These are phyloP conservation scores for Aratinga solstitialis DNA, from an alignment of 2,797 vertebrate species.

Conservation along the genomic window DNA sequence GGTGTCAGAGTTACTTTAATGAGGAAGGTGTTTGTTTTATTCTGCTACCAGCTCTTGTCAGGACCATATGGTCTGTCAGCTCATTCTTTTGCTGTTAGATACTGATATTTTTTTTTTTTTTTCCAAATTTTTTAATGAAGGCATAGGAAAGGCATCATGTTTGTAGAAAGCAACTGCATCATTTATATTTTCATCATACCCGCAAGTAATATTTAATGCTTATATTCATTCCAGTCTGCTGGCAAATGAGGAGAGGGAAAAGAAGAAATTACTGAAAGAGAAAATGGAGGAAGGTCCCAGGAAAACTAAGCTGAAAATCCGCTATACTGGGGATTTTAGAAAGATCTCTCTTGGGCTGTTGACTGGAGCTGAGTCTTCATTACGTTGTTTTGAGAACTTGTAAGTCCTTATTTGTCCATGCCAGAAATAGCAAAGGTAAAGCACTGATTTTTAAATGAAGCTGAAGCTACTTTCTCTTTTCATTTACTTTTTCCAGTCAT, in stretches of 20 bases:
- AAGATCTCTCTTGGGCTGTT: neutral
- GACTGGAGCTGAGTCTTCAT: neutral
- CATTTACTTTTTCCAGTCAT: neutral
- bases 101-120: neutral
- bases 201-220: neutral
- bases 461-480: neutral
- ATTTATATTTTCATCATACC: neutral
- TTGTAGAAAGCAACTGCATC: neutral
- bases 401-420: neutral
- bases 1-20: neutral
- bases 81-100: neutral
- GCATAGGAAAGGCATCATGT: neutral
- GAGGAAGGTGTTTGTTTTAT: neutral
- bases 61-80: accelerated
- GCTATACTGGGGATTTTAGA: neutral
- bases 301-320: neutral
- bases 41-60: neutral
- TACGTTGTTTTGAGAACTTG: neutral
- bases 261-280: neutral
- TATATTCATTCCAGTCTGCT: neutral
- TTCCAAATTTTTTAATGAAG: neutral
- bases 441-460: neutral
- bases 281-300: neutral
- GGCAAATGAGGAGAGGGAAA: neutral
- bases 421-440: neutral